Percentiles rank a stretch among this genome's conserved stretches.
These are phyloP conservation scores for Echeneis naucrates DNA, from an alignment of 2,797 vertebrate species.

Conservation along the genomic window DNA sequence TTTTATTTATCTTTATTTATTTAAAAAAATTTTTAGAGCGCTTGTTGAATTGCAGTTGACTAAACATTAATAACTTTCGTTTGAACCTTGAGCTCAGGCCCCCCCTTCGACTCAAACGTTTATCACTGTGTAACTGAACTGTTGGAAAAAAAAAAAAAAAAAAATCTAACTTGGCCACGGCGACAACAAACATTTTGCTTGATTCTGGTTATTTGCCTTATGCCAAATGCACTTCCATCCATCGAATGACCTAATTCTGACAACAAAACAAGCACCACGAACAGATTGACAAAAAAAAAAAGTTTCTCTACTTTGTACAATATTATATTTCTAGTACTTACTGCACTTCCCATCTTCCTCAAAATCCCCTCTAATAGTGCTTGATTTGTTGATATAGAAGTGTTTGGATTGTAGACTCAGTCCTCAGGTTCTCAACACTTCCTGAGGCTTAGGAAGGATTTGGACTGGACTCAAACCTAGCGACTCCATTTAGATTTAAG, in stretches of 20 bases:
- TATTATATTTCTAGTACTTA: constrained; percentile 41
- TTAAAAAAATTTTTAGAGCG: neutral
- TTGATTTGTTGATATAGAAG: constrained; percentile 51
- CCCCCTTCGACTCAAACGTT: constrained; percentile 48
- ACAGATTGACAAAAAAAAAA: constrained; percentile 17
- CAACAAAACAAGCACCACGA: constrained; percentile 38
- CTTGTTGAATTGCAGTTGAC: constrained; percentile 27
- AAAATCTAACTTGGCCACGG: constrained; percentile 52
- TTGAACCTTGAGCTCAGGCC: constrained; percentile 53
- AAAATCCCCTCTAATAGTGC: constrained; percentile 50
- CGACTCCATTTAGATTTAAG: constrained; percentile 42
- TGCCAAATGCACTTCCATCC: constrained; percentile 75
- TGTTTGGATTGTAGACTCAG: constrained; percentile 51
- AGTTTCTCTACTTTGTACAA: constrained; percentile 29
- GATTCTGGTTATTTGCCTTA: constrained; percentile 58
- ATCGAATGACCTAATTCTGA: constrained; percentile 60
- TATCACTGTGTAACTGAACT: constrained; percentile 35
- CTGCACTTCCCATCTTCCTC: constrained; percentile 25
- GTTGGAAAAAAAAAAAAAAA: constrained; percentile 52
- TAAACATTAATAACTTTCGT: constrained; percentile 29
- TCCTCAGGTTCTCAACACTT: constrained; percentile 57
- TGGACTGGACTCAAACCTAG: constrained; percentile 49
- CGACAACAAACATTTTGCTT: constrained; percentile 59
- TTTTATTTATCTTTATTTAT: too few species aligned
- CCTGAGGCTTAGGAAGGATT: constrained; percentile 61